Evolutionary conservation across 2,113 vertebrate genomes (phyloP), one percentile per base, ranked within the genome.

Genomic region (Maccullochella peelii): DNA sequence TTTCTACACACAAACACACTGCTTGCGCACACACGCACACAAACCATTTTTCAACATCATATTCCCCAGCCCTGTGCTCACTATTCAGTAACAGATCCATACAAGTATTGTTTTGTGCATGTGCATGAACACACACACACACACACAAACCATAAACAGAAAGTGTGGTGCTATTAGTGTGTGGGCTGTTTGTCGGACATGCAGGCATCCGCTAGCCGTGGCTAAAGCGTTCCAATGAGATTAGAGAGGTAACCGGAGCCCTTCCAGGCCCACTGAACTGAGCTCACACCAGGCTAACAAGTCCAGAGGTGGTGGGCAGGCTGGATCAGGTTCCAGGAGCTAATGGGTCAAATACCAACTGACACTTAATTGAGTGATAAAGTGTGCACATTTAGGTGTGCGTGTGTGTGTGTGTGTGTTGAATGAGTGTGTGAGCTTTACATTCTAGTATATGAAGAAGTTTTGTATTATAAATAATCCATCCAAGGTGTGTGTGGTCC

Each of bases 241-340:
- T 98, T 97, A 98, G 93, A 90, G 90, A 92, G 93, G 96, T 95
- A 97, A 97, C 96, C 95, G 94, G 96, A 97, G 94, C 92, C 88
- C 87, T 84, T 84, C 90, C 85, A 87, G 77, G 90, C 83, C 87
- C 67, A 30, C 77, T 88, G 88, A 85, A 86, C 94, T 91, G 91
- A 89, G 90, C 87, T 91, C 91, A 94, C 84, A 81, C 70, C 30
- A 77, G 79, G 86, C 82, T 95, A 95, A 95, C 92, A 91, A 94
- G 92, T 93, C 90, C 88, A 89, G 79, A 92, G 91, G 85, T 87
- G 88, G 87, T 92, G 86, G 73, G 79, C 65, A 57, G 74, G 88
- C 88, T 93, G 88, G 95, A 96, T 96, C 95, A 79, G 75, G 90
- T 96, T 96, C 94, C 94, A 89, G 87, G 77, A 88, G 89, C 89